These are phyloP conservation scores for Synergus japonicus DNA, from an alignment of 2,888 invertebrate species.

Conservation along the genomic window DNA sequence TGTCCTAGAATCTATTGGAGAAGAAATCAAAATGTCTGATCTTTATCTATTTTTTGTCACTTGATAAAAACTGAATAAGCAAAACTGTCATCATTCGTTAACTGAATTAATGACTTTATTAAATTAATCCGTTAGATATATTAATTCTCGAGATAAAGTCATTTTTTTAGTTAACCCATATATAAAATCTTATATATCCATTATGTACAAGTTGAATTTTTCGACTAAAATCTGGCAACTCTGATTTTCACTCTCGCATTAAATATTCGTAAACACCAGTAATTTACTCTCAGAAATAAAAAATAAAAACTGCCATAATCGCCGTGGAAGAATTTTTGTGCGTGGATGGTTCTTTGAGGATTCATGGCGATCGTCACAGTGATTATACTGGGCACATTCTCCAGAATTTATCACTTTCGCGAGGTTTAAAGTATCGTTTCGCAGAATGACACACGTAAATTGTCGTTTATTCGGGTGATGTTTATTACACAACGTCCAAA, in stretches of 20 bases:
- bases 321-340: neutral
- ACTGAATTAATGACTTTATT: slow-evolving; percentile 6
- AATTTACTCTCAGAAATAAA: neutral
- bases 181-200: no score
- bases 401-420: slow-evolving; percentile 37
- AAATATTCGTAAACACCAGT: neutral
- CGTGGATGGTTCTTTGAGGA: neutral
- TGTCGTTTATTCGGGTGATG: slow-evolving; percentile 29
- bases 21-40: slow-evolving; percentile 16
- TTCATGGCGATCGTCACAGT: neutral
- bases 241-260: neutral
- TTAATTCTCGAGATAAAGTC: neutral
- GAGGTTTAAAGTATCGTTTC: slow-evolving; percentile 21
- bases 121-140: slow-evolving; percentile 1
- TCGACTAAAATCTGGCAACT: neutral
- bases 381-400: slow-evolving; percentile 7
- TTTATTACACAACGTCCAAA: slow-evolving; percentile 32
- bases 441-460: slow-evolving; percentile 16
- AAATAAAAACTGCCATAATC: neutral
- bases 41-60: neutral
- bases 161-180: neutral
- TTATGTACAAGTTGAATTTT: no score
- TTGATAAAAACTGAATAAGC: neutral
- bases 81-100: neutral
- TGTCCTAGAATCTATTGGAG: neutral